Base-by-base conservation (phyloP, 2,888 invertebrate genomes). In the Drosophila falleni region DNA sequence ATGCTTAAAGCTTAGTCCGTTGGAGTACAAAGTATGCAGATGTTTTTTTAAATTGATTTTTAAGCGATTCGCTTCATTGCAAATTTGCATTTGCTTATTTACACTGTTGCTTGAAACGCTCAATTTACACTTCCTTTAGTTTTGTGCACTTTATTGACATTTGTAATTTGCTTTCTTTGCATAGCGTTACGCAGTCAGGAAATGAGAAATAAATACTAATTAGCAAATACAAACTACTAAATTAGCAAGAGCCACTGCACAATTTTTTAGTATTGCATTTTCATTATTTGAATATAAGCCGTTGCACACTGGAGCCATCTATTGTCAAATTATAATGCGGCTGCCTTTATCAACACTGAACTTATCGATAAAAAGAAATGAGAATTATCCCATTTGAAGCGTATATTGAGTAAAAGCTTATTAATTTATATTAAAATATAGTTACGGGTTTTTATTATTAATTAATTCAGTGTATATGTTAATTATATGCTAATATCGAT, bases 121-220 rank as follows among this genome's bases (percentile, higher is more conserved):
- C 59, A 54, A 74, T 75, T 81, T 75, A 68, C 71, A 76, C 69
- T 81, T 78, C 53, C 71, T 42, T 47, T 33, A 59, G 50, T 64
- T 31, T 51, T 26, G 16, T 37, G 19, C 29, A 62, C 49, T 58
- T 56, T 69, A 58, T 66, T 69, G 54, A 19, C 55, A 60, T 35
- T 55, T 46, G 60, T 51, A 50, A 71, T 71, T 68, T 62, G 50
- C 58, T 44, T 35, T 56, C 54, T 67, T 71, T 74, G 58, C 50
- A 39, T 11, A 59, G 23, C 39, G 55, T 69, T 78, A 63, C 62
- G 71, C 63, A 54, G 56, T 31, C 61, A 69, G 81, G 81, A 84
- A 84, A 60, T 81, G 29, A n/a, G 68, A 16, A 49, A 49, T 23
- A 78, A 87, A 85, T 74, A 78, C 67, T 70, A 50, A 42, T 51